Percentiles rank a stretch among this genome's conserved stretches.
These are phyloP conservation scores for Melieria omissa DNA, from an alignment of 2,888 invertebrate genomes.

Conservation along the genomic window DNA sequence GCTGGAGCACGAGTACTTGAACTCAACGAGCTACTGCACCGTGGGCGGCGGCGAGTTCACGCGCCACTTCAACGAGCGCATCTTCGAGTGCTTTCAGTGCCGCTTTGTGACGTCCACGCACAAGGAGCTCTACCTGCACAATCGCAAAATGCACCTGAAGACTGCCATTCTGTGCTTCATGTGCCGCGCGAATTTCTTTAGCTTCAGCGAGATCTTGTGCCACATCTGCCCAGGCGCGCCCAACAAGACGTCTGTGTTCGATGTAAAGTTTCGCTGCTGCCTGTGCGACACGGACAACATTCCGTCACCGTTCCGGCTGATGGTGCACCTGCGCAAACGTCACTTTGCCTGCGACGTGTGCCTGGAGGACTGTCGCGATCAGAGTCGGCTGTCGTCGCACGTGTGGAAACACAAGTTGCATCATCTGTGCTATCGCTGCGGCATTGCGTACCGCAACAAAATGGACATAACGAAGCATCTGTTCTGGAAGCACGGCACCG, in stretches of 20 bases:
- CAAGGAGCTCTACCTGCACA: constrained; percentile 87
- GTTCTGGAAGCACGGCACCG: constrained; percentile 93
- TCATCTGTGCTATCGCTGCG: constrained; percentile 88
- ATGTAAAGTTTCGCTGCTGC: constrained; percentile 83
- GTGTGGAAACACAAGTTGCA: constrained; percentile 92
- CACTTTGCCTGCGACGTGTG: constrained; percentile 91
- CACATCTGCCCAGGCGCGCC: constrained; percentile 85
- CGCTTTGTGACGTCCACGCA: constrained; percentile 80
- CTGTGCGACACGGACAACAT: constrained; percentile 81
- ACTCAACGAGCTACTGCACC: constrained; percentile 77
- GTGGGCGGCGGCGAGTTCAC: constrained; percentile 68
- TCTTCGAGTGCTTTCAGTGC: constrained; percentile 89
- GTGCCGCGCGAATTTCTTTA: constrained; percentile 89
- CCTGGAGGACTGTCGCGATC: constrained; percentile 82
- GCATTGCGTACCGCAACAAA: constrained; percentile 88
- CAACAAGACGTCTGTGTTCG: constrained; percentile 65
- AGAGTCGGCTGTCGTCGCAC: constrained; percentile 81
- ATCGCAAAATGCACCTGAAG: constrained; percentile 87
- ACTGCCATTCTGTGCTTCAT: constrained; percentile 84
- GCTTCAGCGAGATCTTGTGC: constrained; percentile 87
- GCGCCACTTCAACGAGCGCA: constrained; percentile 69
- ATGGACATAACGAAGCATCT: constrained; percentile 89
- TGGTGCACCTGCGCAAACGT: constrained; percentile 86
- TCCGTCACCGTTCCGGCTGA: constrained; percentile 87
- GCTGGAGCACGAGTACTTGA: constrained; percentile 76